These are phyloP conservation scores for Protodeltote pygarga DNA, from an alignment of 2,888 invertebrate species.

Conservation along the genomic window DNA sequence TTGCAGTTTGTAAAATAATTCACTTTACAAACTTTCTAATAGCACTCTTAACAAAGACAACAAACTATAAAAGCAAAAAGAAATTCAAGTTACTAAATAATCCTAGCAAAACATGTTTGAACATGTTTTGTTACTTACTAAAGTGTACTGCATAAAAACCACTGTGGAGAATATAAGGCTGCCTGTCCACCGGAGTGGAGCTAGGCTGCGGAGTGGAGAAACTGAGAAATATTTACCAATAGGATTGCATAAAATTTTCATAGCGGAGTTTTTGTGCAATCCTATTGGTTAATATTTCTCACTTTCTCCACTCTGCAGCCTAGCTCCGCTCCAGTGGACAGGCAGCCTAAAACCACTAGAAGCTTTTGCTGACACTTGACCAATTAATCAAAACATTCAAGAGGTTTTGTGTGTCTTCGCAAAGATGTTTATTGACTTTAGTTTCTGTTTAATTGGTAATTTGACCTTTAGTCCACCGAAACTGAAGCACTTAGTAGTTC, in stretches of 20 bases:
- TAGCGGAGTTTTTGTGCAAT: no score
- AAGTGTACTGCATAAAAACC: constrained; percentile 20
- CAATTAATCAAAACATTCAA: constrained; percentile 33
- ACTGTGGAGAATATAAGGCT: background rate
- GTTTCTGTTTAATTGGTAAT: constrained; percentile 18
- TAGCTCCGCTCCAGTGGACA: background rate
- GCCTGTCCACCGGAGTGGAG: background rate
- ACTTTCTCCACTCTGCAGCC: no score
- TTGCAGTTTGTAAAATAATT: no score
- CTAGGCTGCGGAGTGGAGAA: no score
- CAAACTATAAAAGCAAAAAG: no score
- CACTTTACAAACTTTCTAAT: no score
- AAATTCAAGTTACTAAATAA: background rate
- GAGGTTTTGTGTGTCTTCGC: constrained; percentile 28
- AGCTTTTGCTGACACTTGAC: constrained; percentile 9
- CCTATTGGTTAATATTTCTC: no score
- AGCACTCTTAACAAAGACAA: no score
- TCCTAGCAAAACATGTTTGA: background rate
- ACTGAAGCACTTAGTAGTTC: background rate
- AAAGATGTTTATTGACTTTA: constrained; percentile 33
- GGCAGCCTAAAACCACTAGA: no score
- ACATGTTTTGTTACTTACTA: constrained; percentile 19
- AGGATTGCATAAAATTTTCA: no score
- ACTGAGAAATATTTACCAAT: no score
- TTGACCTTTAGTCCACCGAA: constrained; percentile 23